A percentile compares a stretch with the other conserved stretches of the same genome.
phyloP scores from a whole-genome alignment of 2,797 vertebrate genomes.

The Tympanoctomys barrerae region DNA sequence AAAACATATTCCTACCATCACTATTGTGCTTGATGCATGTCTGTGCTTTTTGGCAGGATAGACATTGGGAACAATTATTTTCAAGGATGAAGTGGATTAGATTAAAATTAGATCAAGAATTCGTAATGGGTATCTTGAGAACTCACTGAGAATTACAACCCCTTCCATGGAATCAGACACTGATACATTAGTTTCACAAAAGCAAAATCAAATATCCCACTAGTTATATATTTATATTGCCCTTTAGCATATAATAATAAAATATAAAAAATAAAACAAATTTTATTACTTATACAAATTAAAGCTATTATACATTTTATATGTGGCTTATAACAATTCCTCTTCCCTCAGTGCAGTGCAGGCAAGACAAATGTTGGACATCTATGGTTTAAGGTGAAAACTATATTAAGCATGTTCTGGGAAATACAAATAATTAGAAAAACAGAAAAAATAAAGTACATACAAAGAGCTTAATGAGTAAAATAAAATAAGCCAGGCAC shows the following conservation, averaged over 20 bases:
- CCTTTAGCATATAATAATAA: neutral
- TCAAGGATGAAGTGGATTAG: neutral
- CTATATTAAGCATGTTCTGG: neutral
- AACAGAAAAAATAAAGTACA: conserved; percentile 15
- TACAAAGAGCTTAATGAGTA: neutral
- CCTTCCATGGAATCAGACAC: neutral
- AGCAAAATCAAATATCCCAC: neutral
- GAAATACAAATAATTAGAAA: conserved; percentile 55
- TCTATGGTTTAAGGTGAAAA: conserved; percentile 11
- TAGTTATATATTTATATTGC: neutral
- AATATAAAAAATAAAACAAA: neutral
- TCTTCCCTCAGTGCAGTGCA: neutral
- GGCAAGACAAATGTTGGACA: neutral
- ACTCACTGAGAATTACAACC: neutral
- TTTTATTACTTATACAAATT: neutral
- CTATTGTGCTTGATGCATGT: neutral
- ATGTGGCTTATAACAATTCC: neutral
- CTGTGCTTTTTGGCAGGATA: neutral
- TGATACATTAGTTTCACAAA: neutral
- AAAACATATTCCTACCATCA: neutral
- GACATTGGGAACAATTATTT: neutral
- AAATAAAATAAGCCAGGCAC: conserved; percentile 30
- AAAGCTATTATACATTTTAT: neutral
- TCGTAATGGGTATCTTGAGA: neutral
- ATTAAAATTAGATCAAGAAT: neutral